These are phyloP conservation scores for Paralichthys olivaceus DNA, from an alignment of 2,113 vertebrate species.

Conservation along the genomic window DNA sequence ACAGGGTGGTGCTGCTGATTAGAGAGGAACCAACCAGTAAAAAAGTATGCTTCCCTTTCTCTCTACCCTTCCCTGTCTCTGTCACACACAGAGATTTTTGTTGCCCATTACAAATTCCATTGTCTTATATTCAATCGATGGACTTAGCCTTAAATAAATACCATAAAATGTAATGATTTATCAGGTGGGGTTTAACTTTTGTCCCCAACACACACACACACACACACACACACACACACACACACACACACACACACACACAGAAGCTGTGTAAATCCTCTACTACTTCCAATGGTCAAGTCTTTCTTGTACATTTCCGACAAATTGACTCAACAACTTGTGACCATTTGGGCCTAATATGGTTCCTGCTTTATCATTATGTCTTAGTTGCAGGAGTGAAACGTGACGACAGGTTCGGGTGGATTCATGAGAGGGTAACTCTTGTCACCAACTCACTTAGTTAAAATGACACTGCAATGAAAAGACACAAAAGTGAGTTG, in stretches of 20 bases:
- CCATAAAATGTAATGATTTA: neutral
- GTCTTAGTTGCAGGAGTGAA: neutral
- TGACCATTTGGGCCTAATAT: neutral
- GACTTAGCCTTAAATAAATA: neutral
- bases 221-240: conserved; percentile 8
- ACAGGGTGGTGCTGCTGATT: conserved; percentile 47
- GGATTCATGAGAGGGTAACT: neutral
- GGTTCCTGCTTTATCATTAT: neutral
- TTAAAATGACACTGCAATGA: too few relatives aligned
- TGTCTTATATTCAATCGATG: neutral
- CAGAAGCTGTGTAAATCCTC: neutral
- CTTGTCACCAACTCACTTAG: too few relatives aligned
- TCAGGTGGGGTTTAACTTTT: neutral
- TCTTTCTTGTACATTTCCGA: neutral
- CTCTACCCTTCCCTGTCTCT: neutral
- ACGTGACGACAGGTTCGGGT: neutral
- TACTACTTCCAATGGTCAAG: neutral
- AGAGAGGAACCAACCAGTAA: neutral
- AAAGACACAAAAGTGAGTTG: too few relatives aligned
- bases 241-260: neutral
- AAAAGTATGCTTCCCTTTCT: neutral
- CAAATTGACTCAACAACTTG: conserved; percentile 1
- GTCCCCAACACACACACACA: conserved; percentile 1
- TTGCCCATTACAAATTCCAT: neutral
- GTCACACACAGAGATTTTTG: conserved; percentile 10